Base-by-base conservation (phyloP, 2,888 invertebrate genomes). In the Odontothrips loti region DNA sequence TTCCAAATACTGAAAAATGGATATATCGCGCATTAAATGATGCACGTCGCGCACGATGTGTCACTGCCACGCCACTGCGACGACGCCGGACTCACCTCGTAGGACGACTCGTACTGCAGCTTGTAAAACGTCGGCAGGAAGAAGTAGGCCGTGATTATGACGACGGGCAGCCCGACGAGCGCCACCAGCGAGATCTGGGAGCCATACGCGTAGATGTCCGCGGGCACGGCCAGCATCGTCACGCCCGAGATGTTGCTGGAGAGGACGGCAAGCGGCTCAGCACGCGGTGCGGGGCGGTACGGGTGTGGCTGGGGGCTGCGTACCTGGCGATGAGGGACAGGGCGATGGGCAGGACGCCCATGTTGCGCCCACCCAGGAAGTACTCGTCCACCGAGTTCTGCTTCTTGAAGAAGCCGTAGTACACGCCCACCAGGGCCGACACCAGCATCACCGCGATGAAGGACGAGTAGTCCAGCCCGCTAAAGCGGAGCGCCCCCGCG, bases 311-410 rank as follows among this genome's bases (percentile, higher is more conserved):
- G 34, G 34, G 34, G 34, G 34, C 34, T 58, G 58, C 58, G n/a
- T 58, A 93, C 93, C 93, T 93, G 85, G 93, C 93, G 84, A 94
- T 92, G 82, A 94, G 87, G 20, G 93, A 93, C 92, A 93, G 93
- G 80, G 93, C 93, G 85, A 94, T 93, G 0, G 93, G 93, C 84
- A 93, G 92, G 84, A 93, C 91, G n/a, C 93, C 92, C 93, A 94
- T 93, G 17, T 91, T 92, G 85, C 93, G 93, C 34, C 93, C 93
- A 10, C 93, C 94, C 89, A 93, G 91, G 81, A 94, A 88, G 84
- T 93, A 94, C 85, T 94, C 93, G 9, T 75, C 68, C 93, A 93
- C 43, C 0, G 91, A 91, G 82, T 90, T 89, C 85, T 91, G 90
- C 83, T 90, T 90, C 81, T 88, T 89, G 83, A 89, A 89, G 84